Evolutionary conservation across 1,140 invertebrate genomes (phyloP).

Genomic region (Bombus waltoni): DNA sequence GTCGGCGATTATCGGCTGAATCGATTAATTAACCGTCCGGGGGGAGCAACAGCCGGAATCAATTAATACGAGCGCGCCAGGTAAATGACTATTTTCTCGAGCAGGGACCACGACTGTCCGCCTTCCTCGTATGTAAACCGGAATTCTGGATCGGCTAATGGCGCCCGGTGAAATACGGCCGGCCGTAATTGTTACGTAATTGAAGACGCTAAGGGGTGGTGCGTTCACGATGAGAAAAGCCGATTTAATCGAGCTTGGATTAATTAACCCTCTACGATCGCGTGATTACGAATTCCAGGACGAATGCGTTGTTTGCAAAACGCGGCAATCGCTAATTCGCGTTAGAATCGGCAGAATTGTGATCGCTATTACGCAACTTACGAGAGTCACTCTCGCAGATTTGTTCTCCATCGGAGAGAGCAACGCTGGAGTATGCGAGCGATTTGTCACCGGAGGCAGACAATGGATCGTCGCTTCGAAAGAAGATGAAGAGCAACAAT

Average conservation of each 20-base stretch:
- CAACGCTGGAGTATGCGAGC: background rate
- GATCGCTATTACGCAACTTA: background rate
- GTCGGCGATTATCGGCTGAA: background rate
- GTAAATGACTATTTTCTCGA: conserved; percentile 25
- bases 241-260: conserved; percentile 22
- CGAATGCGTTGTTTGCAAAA: background rate
- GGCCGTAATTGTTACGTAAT: conserved; percentile 38
- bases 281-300: background rate
- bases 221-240: conserved; percentile 1
- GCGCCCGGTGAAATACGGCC: conserved; percentile 11
- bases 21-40: conserved; percentile 21
- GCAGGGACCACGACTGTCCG: background rate
- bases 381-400: background rate
- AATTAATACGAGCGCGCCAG: conserved; percentile 11
- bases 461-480: background rate
- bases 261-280: conserved; percentile 12
- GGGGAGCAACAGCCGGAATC: background rate
- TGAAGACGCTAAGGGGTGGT: conserved; percentile 16
- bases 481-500: background rate
- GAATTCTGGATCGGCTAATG: conserved; percentile 30
- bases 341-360: background rate
- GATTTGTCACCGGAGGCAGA: background rate
- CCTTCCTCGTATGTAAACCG: conserved; percentile 14
- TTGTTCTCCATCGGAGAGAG: background rate
- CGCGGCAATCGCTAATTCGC: background rate